Conservation (phyloP, 2,113 vertebrate genomes). For the Rutilus rutilus region DNA sequence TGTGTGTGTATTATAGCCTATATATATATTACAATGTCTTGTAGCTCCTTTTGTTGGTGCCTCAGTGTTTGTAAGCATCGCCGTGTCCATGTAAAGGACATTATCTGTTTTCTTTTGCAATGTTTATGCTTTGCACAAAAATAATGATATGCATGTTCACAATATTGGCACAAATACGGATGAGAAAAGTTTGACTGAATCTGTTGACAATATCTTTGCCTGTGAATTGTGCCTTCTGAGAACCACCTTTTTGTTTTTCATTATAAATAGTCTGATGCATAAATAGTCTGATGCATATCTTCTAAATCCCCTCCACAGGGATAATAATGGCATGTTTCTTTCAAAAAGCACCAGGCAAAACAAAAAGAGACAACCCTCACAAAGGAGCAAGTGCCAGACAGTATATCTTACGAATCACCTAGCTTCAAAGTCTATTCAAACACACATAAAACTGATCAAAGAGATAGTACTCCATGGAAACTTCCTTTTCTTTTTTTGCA, state of each 20-base stretch:
- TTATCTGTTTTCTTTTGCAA: neutral
- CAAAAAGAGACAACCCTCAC: neutral
- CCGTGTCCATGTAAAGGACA: neutral
- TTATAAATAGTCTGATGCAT: constrained; percentile 26
- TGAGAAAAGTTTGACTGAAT: neutral
- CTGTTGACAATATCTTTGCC: constrained; percentile 1
- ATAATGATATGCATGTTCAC: neutral
- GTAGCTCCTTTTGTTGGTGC: too few species aligned
- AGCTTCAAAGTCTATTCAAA: constrained; percentile 4
- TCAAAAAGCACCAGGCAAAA: neutral
- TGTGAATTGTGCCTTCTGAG: neutral
- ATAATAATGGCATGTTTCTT: constrained; percentile 9
- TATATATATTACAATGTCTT: neutral
- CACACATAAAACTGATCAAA: constrained; percentile 40
- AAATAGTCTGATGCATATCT: constrained; percentile 16
- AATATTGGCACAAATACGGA: neutral
- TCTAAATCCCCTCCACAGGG: neutral
- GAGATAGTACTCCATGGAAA: constrained; percentile 8
- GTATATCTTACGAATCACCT: constrained; percentile 26
- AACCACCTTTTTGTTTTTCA: constrained; percentile 26
- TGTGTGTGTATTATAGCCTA: too few species aligned
- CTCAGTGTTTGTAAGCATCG: neutral
- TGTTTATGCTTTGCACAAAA: neutral
- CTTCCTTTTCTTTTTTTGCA: constrained; percentile 12
- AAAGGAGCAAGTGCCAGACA: neutral